phyloP scores from a whole-genome alignment of 1,140 invertebrate species.

The Tetramorium alpestre region DNA sequence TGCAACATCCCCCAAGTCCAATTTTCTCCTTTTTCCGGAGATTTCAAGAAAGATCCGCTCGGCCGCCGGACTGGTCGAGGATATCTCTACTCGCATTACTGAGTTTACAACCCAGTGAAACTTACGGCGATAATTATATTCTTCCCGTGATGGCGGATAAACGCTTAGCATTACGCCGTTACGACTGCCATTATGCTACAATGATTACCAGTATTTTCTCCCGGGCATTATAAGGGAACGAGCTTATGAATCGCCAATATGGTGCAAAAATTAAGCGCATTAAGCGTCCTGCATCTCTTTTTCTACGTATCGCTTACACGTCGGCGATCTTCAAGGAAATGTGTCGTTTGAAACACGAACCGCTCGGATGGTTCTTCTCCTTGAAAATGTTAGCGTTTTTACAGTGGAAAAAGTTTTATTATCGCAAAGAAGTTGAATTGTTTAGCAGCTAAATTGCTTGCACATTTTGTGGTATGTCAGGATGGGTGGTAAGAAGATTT shows the following conservation, averaged over 20 bases:
- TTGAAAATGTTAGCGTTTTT: neutral
- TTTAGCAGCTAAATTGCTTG: too few relatives aligned
- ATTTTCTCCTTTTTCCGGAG: neutral
- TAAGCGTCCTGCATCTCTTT: neutral
- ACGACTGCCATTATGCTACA: conserved; percentile 17
- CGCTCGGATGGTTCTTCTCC: neutral
- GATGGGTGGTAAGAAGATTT: neutral
- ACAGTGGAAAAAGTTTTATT: neutral
- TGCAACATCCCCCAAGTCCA: too few relatives aligned
- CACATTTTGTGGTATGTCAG: too few relatives aligned
- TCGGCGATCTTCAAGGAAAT: neutral
- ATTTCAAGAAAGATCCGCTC: neutral
- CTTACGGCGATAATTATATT: conserved; percentile 45
- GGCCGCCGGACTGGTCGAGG: neutral
- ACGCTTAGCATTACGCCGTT: conserved; percentile 5
- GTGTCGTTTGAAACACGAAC: conserved; percentile 8
- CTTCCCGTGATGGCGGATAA: conserved; percentile 23
- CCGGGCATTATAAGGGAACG: conserved; percentile 15
- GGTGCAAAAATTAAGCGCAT: conserved; percentile 26
- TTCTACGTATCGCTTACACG: neutral
- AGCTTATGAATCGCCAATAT: conserved; percentile 33
- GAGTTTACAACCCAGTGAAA: conserved; percentile 40
- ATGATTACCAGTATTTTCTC: conserved; percentile 42
- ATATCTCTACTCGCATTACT: conserved; percentile 12
- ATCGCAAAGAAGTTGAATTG: neutral